Conservation (phyloP, 2,797 vertebrate species). For the Oreochromis mossambicus region DNA sequence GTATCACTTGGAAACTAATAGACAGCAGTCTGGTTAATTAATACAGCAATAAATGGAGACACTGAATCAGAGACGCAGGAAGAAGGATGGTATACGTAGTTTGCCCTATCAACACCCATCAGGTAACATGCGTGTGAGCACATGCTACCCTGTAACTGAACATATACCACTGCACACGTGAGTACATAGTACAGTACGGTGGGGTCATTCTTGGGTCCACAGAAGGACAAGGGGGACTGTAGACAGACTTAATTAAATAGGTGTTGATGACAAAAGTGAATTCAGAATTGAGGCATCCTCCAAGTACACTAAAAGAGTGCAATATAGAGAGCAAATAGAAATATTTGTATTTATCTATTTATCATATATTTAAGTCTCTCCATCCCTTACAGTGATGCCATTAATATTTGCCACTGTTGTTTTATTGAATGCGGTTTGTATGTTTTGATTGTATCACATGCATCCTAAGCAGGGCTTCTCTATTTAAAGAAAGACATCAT, state of each 20-base stretch:
- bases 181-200: neutral
- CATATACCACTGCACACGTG: neutral
- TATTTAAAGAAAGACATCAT: neutral
- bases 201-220: neutral
- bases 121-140: constrained; percentile 6
- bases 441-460: neutral
- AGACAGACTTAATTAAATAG: neutral
- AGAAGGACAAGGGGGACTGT: neutral
- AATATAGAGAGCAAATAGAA: neutral
- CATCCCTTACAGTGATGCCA: neutral
- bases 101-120: neutral
- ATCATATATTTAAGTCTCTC: neutral
- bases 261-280: neutral
- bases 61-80: neutral
- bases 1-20: neutral
- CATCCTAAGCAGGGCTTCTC: neutral
- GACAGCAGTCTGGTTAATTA: neutral
- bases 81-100: neutral
- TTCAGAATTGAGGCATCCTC: neutral
- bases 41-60: neutral
- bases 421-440: neutral
- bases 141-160: neutral
- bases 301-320: neutral
- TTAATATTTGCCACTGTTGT: neutral
- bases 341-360: neutral